phyloP scores from a whole-genome alignment of 2,113 vertebrate species.

The Rissa tridactyla region DNA sequence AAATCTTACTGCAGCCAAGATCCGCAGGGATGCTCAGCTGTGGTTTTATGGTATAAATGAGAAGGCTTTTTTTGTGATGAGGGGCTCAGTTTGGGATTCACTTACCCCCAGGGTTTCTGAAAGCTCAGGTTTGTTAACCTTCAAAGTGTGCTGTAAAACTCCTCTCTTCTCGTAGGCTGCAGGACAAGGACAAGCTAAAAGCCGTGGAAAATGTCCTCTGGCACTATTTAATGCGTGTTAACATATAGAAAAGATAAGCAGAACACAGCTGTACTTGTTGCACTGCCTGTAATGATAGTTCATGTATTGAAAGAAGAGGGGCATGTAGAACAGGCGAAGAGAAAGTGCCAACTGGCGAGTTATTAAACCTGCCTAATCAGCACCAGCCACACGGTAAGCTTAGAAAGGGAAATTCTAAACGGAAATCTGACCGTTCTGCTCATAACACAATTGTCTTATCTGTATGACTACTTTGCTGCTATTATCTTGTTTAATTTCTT shows the following conservation, averaged over 20 bases:
- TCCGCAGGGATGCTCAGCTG: neutral
- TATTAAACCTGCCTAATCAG: neutral
- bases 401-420: neutral
- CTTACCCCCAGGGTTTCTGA: neutral
- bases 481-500: neutral
- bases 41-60: neutral
- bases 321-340: neutral
- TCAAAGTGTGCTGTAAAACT: neutral
- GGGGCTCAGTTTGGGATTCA: neutral
- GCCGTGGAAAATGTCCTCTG: neutral
- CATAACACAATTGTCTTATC: neutral
- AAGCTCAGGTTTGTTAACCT: constrained; percentile 20
- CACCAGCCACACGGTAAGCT: neutral
- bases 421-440: neutral
- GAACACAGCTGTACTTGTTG: neutral
- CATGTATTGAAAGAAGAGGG: neutral
- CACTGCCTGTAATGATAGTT: neutral
- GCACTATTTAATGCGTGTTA: neutral
- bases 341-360: rapidly evolving
- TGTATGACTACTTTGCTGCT: neutral
- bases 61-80: neutral
- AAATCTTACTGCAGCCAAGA: neutral
- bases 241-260: neutral
- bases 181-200: constrained; percentile 9
- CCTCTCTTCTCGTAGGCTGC: neutral